Conservation (phyloP, 2,797 vertebrate genomes). For the Cuniculus paca region DNA sequence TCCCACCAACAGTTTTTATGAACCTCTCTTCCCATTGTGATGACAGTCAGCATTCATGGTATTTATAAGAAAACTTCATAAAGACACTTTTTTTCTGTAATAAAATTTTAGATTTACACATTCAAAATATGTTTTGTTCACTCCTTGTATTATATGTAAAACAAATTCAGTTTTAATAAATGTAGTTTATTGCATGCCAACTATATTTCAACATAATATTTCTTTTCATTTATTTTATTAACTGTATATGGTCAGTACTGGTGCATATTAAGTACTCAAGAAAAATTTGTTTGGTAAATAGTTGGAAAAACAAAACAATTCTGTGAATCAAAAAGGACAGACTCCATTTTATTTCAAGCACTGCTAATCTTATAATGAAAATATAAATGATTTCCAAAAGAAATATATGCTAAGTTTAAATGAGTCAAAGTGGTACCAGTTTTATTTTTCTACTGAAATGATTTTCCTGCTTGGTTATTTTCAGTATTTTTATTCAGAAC, state of each 20-base stretch:
- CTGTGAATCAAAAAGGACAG: neutral
- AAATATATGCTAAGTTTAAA: constrained; percentile 8
- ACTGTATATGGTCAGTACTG: neutral
- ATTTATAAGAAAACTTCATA: neutral
- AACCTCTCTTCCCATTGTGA: neutral
- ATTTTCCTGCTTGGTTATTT: neutral
- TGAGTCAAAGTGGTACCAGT: neutral
- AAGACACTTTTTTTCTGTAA: neutral
- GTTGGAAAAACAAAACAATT: constrained; percentile 29
- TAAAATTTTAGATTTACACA: neutral
- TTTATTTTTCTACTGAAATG: constrained; percentile 38
- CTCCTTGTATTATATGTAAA: neutral
- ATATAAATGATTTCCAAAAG: constrained; percentile 42
- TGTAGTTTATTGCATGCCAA: neutral
- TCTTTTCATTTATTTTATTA: constrained; percentile 21
- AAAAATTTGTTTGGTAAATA: constrained; percentile 19
- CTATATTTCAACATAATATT: neutral
- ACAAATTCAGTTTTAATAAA: neutral
- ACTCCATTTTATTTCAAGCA: constrained; percentile 38
- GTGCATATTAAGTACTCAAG: neutral
- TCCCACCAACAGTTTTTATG: neutral
- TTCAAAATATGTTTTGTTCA: neutral
- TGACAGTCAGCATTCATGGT: neutral
- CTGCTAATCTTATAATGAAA: constrained; percentile 38
- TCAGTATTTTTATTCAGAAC: constrained; percentile 21